phyloP scores from a whole-genome alignment of 1,140 invertebrate genomes.

The Eumeta japonica region DNA sequence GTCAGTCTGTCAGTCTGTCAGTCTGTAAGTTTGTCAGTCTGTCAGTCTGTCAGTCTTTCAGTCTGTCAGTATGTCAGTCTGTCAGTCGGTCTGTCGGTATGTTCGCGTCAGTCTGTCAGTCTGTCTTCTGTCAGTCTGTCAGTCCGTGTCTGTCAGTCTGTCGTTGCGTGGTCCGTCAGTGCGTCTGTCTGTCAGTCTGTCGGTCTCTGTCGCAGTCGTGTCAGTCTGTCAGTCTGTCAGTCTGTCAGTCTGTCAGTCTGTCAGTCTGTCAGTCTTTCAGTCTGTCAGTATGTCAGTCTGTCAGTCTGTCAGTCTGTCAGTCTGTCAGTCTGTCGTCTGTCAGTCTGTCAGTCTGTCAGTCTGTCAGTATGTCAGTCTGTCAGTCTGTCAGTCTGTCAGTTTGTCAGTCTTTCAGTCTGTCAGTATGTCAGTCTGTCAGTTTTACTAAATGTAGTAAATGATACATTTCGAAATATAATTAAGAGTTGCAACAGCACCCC shows the following conservation, averaged over 20 bases:
- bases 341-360: conserved; percentile 11
- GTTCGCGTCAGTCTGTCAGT: conserved; percentile 8
- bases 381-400: conserved; percentile 9
- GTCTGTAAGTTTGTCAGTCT: conserved; percentile 21
- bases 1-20: conserved; percentile 20
- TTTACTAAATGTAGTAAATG: too few relatives aligned
- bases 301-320: conserved; percentile 12
- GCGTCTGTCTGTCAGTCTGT: conserved; percentile 15
- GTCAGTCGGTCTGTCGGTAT: conserved; percentile 9
- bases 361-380: conserved; percentile 13
- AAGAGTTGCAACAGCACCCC: too few relatives aligned
- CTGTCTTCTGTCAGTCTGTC: conserved; percentile 8
- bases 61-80: conserved; percentile 11
- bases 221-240: conserved; percentile 16
- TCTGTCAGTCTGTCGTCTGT: conserved; percentile 10
- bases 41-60: conserved; percentile 14
- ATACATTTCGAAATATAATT: too few relatives aligned
- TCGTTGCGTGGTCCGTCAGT: conserved; percentile 12
- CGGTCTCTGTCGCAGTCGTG: conserved; percentile 8
- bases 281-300: conserved; percentile 6
- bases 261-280: conserved; percentile 6
- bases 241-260: conserved; percentile 13
- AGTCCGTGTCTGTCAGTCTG: conserved; percentile 14
- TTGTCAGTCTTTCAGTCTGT: conserved; percentile 10
- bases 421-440: conserved; percentile 13